These are phyloP conservation scores for Paragorgia papillata DNA, from an alignment of 92 coral and sea anemone species.

Conservation along the genomic window DNA sequence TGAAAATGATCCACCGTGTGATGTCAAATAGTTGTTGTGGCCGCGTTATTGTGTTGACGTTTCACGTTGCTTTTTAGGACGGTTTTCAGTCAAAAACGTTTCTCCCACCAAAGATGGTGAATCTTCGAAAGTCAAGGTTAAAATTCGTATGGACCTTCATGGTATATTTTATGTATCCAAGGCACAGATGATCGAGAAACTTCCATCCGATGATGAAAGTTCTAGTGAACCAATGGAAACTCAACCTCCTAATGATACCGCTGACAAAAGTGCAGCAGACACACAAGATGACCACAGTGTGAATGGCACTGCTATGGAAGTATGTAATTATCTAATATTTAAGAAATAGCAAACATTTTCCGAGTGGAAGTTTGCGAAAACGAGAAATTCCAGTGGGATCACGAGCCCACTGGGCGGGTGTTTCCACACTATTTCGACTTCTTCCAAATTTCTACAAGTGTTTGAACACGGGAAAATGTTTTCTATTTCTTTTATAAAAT, in stretches of 20 bases:
- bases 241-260: conserved; percentile 25
- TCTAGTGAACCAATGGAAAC: conserved; percentile 74
- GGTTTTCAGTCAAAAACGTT: conserved; percentile 83
- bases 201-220: conserved; percentile 56
- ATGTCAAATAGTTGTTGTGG: too few species aligned
- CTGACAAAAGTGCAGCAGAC: conserved; percentile 32
- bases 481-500: too few species aligned
- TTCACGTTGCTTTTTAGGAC: conserved; percentile 62
- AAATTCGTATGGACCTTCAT: conserved; percentile 85
- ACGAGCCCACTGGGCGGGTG: too few species aligned
- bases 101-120: conserved; percentile 84
- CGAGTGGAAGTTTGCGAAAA: too few species aligned
- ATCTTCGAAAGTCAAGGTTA: conserved; percentile 83
- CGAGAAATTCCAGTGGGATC: too few species aligned
- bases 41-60: too few species aligned
- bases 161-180: conserved; percentile 78
- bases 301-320: conserved; percentile 5
- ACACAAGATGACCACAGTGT: conserved; percentile 54
- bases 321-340: neutral
- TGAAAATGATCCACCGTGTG: too few species aligned
- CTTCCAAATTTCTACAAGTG: too few species aligned
- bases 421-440: too few species aligned
- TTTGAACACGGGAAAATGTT: too few species aligned
- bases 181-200: conserved; percentile 87
- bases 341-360: too few species aligned